Evolutionary conservation across 2,888 invertebrate species (phyloP), one percentile per base, ranked within the genome.

Genomic region (Tethea ocularis): DNA sequence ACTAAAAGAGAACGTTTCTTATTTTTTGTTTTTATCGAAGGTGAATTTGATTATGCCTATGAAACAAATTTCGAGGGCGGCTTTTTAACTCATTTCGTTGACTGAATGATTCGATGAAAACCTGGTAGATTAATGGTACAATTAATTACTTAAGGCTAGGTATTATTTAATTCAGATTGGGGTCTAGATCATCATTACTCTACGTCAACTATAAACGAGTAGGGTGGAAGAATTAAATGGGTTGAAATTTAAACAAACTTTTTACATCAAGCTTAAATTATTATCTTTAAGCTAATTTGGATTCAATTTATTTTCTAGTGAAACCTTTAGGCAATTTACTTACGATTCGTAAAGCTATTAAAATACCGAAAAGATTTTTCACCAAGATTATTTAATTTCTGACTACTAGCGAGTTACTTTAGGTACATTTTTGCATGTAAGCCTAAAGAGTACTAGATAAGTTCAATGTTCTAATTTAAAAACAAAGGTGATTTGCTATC

Each of bases 101-200:
- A 17, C 13, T 17, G 41, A 29, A 20, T 46, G 46, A n/a, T n/a
- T n/a, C n/a, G n/a, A 46, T 46, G 46, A 46, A 20, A 46, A 20
- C 46, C 46, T 20, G 20, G 5, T 20, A 20, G 46, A 46, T 46
- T 46, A 20, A 46, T 46, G 46, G 46, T 6, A 17, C 20, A 17
- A 46, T 46, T 46, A 46, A 46, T 46, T 46, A 46, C 38, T 38
- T 15, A 46, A 46, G 41, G 17, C 15, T 46, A 20, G 20, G 46
- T 46, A 20, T 46, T 46, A 41, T 41, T 41, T 41, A 7, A 46
- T 46, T 46, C n/a, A 20, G 46, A 46, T 46, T 10, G 46, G 46
- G n/a, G 46, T 46, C 46, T 46, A 20, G 46, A 20, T 46, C 17
- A 46, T 20, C 46, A 46, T 46, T 46, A 46, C 46, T 46, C 46